Percentiles rank a stretch among this genome's conserved stretches.
phyloP scores from a whole-genome alignment of 2,888 invertebrate genomes.

The Temnothorax ravouxi region DNA sequence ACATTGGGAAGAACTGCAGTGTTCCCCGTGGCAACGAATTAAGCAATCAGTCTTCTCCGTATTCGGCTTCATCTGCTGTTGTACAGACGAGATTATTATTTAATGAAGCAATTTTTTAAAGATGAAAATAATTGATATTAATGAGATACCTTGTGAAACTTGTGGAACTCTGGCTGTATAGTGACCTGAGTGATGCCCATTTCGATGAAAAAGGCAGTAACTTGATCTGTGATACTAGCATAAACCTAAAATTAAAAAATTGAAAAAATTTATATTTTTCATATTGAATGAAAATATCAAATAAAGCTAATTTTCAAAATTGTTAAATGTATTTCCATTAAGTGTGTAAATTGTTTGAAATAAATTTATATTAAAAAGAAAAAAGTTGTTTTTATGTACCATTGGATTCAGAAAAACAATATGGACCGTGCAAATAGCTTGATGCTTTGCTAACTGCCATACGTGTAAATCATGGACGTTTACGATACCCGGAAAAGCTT shows the following conservation, averaged over 20 bases:
- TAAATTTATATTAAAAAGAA: neutral
- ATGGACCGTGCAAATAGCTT: constrained; percentile 94
- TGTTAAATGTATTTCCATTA: neutral
- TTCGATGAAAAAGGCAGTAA: constrained; percentile 92
- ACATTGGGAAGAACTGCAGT: constrained; percentile 82
- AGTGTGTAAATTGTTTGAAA: constrained; percentile 4
- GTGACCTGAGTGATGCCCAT: constrained; percentile 95
- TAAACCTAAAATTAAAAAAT: constrained; percentile 86
- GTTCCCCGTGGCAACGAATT: constrained; percentile 82
- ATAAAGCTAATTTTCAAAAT: neutral
- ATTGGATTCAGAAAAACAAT: constrained; percentile 91
- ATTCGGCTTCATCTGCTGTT: constrained; percentile 76
- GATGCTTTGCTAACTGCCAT: constrained; percentile 94
- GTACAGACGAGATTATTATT: constrained; percentile 18
- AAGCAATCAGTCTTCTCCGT: constrained; percentile 79
- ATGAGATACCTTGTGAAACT: constrained; percentile 73
- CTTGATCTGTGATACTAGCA: constrained; percentile 88
- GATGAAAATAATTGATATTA: neutral
- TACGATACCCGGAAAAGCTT: constrained; percentile 90
- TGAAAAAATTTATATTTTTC: neutral
- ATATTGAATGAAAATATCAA: neutral
- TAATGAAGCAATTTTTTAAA: neutral
- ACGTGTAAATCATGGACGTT: constrained; percentile 96
- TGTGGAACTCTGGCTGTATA: constrained; percentile 94
- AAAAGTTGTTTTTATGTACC: constrained; percentile 81